phyloP scores from a whole-genome alignment of 2,888 invertebrate genomes.

The Baronia brevicornis region DNA sequence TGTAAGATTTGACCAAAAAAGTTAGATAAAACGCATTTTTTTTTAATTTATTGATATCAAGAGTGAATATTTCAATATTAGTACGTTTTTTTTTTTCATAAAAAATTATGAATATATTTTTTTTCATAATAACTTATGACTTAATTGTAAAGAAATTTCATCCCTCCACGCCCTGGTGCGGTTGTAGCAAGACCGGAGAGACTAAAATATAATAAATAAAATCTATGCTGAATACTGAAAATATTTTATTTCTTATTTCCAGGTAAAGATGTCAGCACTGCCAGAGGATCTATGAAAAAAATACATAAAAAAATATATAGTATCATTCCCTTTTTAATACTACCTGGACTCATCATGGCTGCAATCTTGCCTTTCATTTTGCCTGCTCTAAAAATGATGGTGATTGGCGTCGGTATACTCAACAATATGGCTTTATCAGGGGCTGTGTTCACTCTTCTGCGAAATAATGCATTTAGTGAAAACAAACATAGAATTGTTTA shows the following conservation, averaged over 20 bases:
- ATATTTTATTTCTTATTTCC: conserved; percentile 23
- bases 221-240: neutral
- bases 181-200: no score
- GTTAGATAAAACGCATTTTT: no score
- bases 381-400: conserved; percentile 80
- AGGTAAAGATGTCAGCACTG: conserved; percentile 32
- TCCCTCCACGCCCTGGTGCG: no score
- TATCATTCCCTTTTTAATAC: conserved; percentile 71
- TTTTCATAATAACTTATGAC: no score
- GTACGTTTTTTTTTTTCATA: no score
- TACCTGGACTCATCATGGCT: conserved; percentile 79
- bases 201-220: neutral
- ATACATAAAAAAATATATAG: conserved; percentile 45
- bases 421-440: conserved; percentile 81
- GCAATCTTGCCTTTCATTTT: conserved; percentile 80
- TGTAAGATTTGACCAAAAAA: no score
- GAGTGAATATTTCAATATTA: no score
- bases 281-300: conserved; percentile 51
- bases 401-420: conserved; percentile 75
- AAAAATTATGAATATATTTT: no score
- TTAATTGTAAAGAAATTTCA: no score
- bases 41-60: no score
- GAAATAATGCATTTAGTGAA: conserved; percentile 76
- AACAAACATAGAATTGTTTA: conserved; percentile 74
- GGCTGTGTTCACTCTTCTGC: conserved; percentile 73